Base-by-base conservation (phyloP, 2,888 invertebrate genomes). In the Nymphalis polychloros region DNA sequence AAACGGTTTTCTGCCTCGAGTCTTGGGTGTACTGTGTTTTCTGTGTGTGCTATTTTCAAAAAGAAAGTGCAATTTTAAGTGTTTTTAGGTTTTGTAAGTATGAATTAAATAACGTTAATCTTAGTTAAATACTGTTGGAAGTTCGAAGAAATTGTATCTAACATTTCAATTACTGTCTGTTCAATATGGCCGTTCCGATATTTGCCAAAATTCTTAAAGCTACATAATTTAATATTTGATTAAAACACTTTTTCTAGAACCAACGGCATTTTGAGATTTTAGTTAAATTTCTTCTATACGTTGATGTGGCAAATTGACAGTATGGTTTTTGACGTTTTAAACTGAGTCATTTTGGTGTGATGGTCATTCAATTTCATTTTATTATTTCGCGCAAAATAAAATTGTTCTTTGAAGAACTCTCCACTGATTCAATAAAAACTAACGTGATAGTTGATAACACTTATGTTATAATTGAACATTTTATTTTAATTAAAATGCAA, bases 291-390 rank as follows among this genome's bases (percentile, higher is more conserved):
- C 57, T 68, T 73, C 67, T 75, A 64, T 75, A 66, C 79, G 88
- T 90, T 89, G 90, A 91, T 91, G 91, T 91, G 91, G 91, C 91
- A 91, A 85, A 84, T 81, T 90, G 91, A 90, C 89, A 90, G 84
- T 79, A 81, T 79, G 82, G 82, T 80, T 82, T 88, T 90, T 91
- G 91, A 90, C 91, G 82, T 90, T 88, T 88, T 78, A 79, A 82
- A 85, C 88, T 90, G 90, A 91, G 81, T 90, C 90, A 90, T 87
- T 87, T 85, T 81, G 72, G 76, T 84, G 81, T 72, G 64, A 68
- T 71, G 67, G 65, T 72, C 61, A 55, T 63, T 67, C 61, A 67
- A 35, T 55, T 70, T 68, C 69, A 74, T 75, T 75, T 76, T 76
- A 72, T 71, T 70, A 73, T 77, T 79, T 77, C 73, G 74, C 72